Percentiles rank a stretch among this genome's conserved stretches.
Conservation (phyloP, 2,797 vertebrate species). For the Anisognathus igniventris region DNA sequence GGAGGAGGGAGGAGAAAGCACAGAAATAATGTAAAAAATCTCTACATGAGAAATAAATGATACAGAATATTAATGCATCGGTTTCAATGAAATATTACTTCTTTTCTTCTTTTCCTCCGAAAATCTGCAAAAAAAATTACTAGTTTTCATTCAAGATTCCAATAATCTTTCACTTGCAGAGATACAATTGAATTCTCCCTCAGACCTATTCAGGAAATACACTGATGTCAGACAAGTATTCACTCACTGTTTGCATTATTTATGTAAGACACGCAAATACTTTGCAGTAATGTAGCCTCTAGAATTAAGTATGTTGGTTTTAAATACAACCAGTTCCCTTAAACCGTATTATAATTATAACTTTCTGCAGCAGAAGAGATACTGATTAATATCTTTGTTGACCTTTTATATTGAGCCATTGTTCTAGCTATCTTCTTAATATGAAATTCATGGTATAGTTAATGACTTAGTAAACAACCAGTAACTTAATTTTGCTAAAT, state of each 20-base stretch:
- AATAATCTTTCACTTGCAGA: neutral
- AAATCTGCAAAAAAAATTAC: neutral
- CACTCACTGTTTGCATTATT: neutral
- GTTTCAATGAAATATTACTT: neutral
- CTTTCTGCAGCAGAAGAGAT: neutral
- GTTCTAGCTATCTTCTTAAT: neutral
- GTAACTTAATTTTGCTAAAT: neutral
- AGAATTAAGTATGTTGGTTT: neutral
- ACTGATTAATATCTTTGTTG: rapidly evolving
- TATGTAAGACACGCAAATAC: neutral
- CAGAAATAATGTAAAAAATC: neutral
- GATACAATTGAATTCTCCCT: neutral
- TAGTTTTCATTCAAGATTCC: neutral
- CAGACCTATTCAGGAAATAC: neutral
- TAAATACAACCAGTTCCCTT: neutral
- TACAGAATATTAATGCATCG: neutral
- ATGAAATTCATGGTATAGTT: neutral
- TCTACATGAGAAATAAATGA: neutral
- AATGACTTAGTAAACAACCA: neutral
- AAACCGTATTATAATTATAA: neutral
- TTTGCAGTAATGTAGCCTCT: neutral
- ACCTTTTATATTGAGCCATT: neutral
- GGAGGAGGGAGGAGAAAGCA: neutral
- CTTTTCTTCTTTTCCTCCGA: neutral
- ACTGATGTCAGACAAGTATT: neutral